Evolutionary conservation across 2,888 invertebrate genomes (phyloP).

Genomic region (Harpagoxenus sublaevis): DNA sequence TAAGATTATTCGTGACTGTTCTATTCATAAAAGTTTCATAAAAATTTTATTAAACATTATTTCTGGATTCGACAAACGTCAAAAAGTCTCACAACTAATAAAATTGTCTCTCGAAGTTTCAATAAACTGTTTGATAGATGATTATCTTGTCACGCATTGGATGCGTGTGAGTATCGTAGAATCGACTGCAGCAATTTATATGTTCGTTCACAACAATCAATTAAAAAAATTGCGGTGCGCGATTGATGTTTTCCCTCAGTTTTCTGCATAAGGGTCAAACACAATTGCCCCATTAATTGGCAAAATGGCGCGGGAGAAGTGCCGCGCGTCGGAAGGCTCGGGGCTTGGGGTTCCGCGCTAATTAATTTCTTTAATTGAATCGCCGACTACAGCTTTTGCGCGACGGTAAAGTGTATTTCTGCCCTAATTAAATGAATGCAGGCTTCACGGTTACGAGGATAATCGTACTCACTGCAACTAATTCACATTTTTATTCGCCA

Average conservation of each 20-base stretch:
- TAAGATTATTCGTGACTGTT: background rate
- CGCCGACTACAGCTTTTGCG: slow-evolving; percentile 17
- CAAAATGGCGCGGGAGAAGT: background rate
- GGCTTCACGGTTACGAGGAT: background rate
- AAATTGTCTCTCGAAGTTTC: background rate
- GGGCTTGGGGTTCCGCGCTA: slow-evolving; percentile 24
- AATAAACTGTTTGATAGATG: too few species aligned
- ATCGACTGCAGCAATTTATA: background rate
- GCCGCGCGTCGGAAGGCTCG: background rate
- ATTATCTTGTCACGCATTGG: background rate
- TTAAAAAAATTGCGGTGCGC: background rate
- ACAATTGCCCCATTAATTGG: slow-evolving; percentile 42
- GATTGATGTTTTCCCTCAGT: background rate
- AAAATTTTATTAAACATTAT: background rate
- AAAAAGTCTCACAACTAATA: too few species aligned
- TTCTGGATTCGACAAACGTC: background rate
- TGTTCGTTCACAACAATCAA: background rate
- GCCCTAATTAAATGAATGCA: slow-evolving; percentile 27
- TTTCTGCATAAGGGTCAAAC: background rate
- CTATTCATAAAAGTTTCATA: background rate
- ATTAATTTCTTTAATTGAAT: slow-evolving; percentile 55
- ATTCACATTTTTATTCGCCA: background rate
- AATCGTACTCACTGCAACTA: background rate
- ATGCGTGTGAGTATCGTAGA: too few species aligned
- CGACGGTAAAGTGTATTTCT: slow-evolving; percentile 2